Percentiles rank a stretch among this genome's conserved stretches.
phyloP scores from a whole-genome alignment of 2,113 vertebrate species.

The Brachypteracias leptosomus region DNA sequence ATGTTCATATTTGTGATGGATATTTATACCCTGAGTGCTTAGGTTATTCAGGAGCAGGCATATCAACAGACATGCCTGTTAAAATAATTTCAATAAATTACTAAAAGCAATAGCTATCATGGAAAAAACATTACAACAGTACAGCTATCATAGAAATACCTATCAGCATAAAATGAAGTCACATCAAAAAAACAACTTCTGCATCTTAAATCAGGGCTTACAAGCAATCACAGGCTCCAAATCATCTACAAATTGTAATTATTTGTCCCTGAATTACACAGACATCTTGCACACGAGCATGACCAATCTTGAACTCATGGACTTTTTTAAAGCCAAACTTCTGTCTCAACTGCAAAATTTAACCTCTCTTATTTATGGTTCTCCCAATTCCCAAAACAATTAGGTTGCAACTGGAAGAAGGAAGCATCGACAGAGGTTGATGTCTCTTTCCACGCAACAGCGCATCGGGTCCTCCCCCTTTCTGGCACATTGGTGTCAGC shows the following conservation, averaged over 20 bases:
- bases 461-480: neutral
- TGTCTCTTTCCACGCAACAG: neutral
- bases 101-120: neutral
- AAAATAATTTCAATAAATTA: neutral
- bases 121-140: neutral
- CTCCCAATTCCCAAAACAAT: conserved; percentile 67
- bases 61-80: accelerated
- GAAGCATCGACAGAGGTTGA: neutral
- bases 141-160: neutral
- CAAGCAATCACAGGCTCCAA: neutral
- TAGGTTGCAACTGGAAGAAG: conserved; percentile 53
- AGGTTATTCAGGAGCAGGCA: neutral
- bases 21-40: neutral
- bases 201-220: neutral
- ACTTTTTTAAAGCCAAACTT: neutral
- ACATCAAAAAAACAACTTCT: neutral
- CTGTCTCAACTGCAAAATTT: conserved; percentile 58
- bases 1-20: neutral
- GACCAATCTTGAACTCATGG: neutral
- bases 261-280: neutral
- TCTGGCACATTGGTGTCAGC: neutral
- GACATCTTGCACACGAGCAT: neutral
- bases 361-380: conserved; percentile 76
- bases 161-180: neutral
- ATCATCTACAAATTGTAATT: neutral